A percentile compares a stretch with the other conserved stretches of the same genome.
Conservation (phyloP, 30 jellyfish, hydroid and myxozoan genomes). For the Hydractinia symbiolongicarpus region DNA sequence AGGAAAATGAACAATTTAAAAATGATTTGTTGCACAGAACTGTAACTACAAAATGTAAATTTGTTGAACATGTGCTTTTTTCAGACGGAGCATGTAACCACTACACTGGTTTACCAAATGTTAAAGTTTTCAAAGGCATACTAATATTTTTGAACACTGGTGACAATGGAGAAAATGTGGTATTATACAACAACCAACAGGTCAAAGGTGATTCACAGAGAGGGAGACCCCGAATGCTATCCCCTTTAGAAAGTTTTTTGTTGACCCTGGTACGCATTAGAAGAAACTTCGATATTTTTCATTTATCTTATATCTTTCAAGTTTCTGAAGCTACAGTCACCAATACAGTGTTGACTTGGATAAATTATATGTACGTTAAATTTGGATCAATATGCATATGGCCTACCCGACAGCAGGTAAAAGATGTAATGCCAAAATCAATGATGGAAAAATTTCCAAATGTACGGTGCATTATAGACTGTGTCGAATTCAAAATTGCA, state of each 20-base stretch:
- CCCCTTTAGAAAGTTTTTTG: constrained; percentile 3
- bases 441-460: not conserved
- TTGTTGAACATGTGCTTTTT: not conserved
- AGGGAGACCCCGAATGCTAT: not conserved
- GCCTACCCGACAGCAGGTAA: constrained; percentile 4
- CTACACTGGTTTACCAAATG: not conserved
- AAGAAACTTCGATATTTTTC: not conserved
- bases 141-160: constrained; percentile 8
- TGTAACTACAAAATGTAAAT: not conserved
- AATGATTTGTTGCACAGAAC: not conserved
- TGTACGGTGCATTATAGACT: not conserved
- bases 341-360: constrained; percentile 7
- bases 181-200: constrained; percentile 1
- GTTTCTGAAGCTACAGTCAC: constrained; percentile 6
- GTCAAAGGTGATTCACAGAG: constrained; percentile 5
- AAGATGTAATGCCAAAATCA: constrained; percentile 4
- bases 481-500: constrained; percentile 5
- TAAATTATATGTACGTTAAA: not conserved
- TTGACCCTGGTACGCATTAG: constrained; percentile 14
- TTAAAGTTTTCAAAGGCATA: constrained; percentile 3
- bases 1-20: not conserved
- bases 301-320: constrained; percentile 1
- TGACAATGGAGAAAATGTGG: constrained; percentile 2
- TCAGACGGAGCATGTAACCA: not conserved
- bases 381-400: constrained; percentile 2